Evolutionary conservation across 2,888 invertebrate genomes (phyloP).

Genomic region (Brachylomia viminalis): DNA sequence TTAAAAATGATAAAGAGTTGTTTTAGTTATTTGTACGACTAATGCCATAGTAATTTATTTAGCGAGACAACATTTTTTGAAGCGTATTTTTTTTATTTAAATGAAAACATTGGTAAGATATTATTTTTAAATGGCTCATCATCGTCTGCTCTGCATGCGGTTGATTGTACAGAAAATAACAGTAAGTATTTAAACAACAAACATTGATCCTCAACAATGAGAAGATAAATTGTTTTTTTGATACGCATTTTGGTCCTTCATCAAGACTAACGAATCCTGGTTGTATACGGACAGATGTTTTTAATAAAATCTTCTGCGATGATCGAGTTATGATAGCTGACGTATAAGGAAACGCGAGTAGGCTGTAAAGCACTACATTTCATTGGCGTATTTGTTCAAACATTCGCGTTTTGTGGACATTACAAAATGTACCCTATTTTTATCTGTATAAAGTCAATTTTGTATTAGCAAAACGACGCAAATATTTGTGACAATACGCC

Average conservation of each 20-base stretch:
- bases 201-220: neutral
- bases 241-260: neutral
- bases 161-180: neutral
- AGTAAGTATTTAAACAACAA: neutral
- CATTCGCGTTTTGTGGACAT: neutral
- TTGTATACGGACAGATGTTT: conserved; percentile 39
- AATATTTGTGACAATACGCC: neutral
- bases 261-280: conserved; percentile 28
- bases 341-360: conserved; percentile 38
- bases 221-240: neutral
- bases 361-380: conserved; percentile 6
- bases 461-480: neutral
- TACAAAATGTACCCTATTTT: neutral
- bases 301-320: conserved; percentile 26
- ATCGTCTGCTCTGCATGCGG: neutral
- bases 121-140: too few species aligned
- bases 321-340: conserved; percentile 31
- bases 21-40: too few species aligned
- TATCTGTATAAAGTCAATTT: neutral
- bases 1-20: too few species aligned
- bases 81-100: too few species aligned
- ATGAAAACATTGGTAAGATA: too few species aligned
- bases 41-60: too few species aligned
- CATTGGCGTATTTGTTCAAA: neutral
- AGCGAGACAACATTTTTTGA: too few species aligned